Percentiles rank a stretch among this genome's conserved stretches.
Conservation (phyloP, 2,797 vertebrate genomes). For the Acipenser oxyrinchus region DNA sequence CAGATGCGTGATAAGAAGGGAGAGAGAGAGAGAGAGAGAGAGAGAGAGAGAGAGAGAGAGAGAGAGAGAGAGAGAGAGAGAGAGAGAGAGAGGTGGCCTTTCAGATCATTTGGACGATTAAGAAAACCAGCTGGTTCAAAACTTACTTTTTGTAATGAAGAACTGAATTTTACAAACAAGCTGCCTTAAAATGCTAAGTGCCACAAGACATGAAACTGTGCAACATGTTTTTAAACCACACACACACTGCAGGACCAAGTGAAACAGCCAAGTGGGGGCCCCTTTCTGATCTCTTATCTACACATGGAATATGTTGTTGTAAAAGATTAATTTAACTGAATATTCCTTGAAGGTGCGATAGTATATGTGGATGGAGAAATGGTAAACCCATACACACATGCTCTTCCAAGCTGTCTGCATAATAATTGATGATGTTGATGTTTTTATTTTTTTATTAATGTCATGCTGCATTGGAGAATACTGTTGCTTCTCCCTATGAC, state of each 20-base stretch:
- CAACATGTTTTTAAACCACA: conserved; percentile 19
- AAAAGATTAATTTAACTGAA: background rate
- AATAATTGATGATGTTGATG: background rate
- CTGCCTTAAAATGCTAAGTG: conserved; percentile 28
- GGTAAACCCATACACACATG: background rate
- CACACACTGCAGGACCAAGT: conserved; percentile 6
- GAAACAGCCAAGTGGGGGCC: background rate
- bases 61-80: background rate
- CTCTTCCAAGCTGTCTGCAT: background rate
- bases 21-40: background rate
- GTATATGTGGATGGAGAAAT: background rate
- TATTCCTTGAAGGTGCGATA: background rate
- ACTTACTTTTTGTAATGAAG: conserved; percentile 35
- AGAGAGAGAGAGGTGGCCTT: conserved; percentile 4
- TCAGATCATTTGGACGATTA: background rate
- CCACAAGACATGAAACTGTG: conserved; percentile 23
- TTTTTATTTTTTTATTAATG: background rate
- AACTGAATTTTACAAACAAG: conserved; percentile 45
- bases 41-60: conserved; percentile 2
- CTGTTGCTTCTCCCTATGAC: no score
- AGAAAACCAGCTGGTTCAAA: conserved; percentile 17
- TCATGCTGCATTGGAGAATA: background rate
- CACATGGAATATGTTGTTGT: background rate
- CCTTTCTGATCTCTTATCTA: conserved; percentile 4
- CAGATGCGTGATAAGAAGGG: conserved; percentile 65